A percentile compares a stretch with the other conserved stretches of the same genome.
Conservation (phyloP, 2,888 invertebrate genomes). For the Macrosiphum euphorbiae region DNA sequence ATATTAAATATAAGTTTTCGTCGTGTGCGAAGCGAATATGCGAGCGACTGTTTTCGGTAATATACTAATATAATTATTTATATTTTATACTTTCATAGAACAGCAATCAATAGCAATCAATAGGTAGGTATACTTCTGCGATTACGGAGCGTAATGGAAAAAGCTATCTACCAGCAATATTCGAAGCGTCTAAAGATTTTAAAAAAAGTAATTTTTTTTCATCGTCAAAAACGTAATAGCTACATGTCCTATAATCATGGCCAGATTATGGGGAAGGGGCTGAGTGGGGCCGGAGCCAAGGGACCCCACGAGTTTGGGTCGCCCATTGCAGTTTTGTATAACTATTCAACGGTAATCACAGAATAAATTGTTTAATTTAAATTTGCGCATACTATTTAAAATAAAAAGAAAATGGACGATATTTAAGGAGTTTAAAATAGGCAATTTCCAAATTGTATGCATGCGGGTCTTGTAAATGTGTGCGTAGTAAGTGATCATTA, state of each 20-base stretch:
- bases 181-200: too few species aligned
- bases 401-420: too few species aligned
- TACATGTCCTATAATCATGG: neutral
- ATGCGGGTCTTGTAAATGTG: too few species aligned
- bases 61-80: neutral
- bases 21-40: neutral
- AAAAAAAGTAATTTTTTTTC: too few species aligned
- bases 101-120: too few species aligned
- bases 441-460: too few species aligned
- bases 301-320: too few species aligned
- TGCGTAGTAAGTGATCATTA: too few species aligned
- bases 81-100: neutral
- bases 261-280: neutral
- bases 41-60: neutral
- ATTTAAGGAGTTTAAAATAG: too few species aligned
- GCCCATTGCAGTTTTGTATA: neutral
- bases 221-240: too few species aligned
- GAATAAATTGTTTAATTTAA: neutral
- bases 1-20: neutral
- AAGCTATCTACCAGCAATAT: too few species aligned
- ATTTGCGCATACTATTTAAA: neutral
- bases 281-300: neutral
- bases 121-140: neutral
- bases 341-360: neutral
- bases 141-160: neutral